Percentiles rank a stretch among this genome's conserved stretches.
These are phyloP conservation scores for Elysia crispata DNA, from an alignment of 2,888 invertebrate genomes.

Conservation along the genomic window DNA sequence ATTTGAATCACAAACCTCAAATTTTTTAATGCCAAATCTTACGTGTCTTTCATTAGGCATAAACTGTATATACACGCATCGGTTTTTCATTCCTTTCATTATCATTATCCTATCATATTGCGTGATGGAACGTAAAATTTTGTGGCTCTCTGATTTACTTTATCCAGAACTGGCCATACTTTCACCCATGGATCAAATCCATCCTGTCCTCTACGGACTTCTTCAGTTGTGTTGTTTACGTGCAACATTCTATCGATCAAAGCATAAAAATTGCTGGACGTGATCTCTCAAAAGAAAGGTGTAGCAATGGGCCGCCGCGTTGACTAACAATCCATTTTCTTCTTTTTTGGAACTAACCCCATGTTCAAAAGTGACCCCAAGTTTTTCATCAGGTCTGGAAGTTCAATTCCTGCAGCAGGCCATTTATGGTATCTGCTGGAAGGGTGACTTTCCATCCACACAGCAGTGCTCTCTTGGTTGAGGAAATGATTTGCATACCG, in stretches of 20 bases:
- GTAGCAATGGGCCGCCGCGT: neutral
- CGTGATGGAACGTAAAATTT: neutral
- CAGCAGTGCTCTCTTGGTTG: no score
- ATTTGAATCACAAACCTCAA: neutral
- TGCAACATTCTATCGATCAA: constrained; percentile 28
- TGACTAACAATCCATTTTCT: no score
- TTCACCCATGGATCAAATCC: no score
- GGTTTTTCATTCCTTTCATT: neutral
- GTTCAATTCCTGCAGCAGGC: neutral
- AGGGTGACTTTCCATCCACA: constrained; percentile 1
- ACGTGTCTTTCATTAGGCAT: neutral
- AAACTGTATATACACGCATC: neutral
- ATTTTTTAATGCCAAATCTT: neutral
- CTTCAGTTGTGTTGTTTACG: neutral
- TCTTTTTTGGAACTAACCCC: constrained; percentile 27
- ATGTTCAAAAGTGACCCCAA: constrained; percentile 3
- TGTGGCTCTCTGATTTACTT: neutral
- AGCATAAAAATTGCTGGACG: neutral
- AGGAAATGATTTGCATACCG: constrained; percentile 3
- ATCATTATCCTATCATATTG: no score
- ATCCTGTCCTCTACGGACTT: no score
- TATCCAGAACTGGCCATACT: no score
- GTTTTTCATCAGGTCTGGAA: no score
- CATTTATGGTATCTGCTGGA: neutral
- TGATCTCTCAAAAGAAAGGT: constrained; percentile 13